Base-by-base conservation (phyloP, 2,113 vertebrate species). In the Hippocampus mohnikei region DNA sequence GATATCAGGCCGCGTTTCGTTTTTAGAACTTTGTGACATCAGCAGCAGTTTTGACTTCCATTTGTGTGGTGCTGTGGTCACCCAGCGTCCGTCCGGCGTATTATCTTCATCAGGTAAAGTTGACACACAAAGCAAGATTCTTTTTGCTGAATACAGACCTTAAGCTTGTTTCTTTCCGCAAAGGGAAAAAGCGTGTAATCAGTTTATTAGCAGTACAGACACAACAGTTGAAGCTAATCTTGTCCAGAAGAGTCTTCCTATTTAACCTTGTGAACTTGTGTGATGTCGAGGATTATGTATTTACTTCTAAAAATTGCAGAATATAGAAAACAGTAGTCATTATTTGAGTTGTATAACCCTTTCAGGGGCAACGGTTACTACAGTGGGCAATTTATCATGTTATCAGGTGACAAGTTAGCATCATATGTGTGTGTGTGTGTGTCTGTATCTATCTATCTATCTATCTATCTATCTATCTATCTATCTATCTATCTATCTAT, bases 101-200 rank as follows among this genome's bases (percentile, higher is more conserved):
- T 52, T 18, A 64, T 25, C 23, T 69, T 65, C 37, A 48, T 44
- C 75, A 84, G 87, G 84, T 87, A 86, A 65, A 63, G 66, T 55
- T 25, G 5, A 72, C 46, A 12, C 12, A 50, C 46, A 18, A 18
- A 16, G 46, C 5, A 50, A 18, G 46, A 16, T 55, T 10, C 0
- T 53, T n/a, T 55, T 23, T 55, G 8, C 46, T 50, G 48, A 50
- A 50, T 50, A 20, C 52, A 55, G n/a, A 55, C 52, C 21, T 23
- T 20, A 29, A 44, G 2, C 58, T 29, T 66, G 42, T 64, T 65
- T 61, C 33, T 52, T 15, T 41, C 53, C 48, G 16, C 52, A 27
- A 40, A 44, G 13, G 60, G 42, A 8, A 50, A 50, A 8, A 50
- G 13, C 1, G 18, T 46, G 69, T 70, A 60, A 67, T 62, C 55